Conservation (phyloP, 2,888 invertebrate genomes). For the Biston betularia region DNA sequence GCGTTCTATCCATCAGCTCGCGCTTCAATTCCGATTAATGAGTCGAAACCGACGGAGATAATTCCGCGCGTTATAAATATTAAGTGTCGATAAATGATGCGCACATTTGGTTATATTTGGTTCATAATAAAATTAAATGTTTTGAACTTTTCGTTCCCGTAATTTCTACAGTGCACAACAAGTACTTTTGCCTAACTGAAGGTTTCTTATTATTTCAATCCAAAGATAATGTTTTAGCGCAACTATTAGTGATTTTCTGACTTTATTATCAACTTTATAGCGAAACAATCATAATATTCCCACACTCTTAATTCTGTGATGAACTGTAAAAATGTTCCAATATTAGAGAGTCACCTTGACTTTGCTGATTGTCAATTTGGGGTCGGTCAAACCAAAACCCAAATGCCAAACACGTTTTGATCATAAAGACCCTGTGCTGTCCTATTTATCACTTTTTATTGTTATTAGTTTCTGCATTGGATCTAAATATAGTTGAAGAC, state of each 20-base stretch:
- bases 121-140: too few relatives aligned
- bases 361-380: conserved; percentile 21
- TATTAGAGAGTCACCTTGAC: conserved; percentile 28
- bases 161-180: neutral
- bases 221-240: too few relatives aligned
- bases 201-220: too few relatives aligned
- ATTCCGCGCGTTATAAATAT: neutral
- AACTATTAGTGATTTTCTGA: neutral
- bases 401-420: conserved; percentile 15
- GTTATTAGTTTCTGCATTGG: conserved; percentile 8
- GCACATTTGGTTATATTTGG: too few relatives aligned
- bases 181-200: neutral
- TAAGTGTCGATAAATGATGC: too few relatives aligned
- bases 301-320: neutral
- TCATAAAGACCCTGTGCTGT: conserved; percentile 10
- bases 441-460: conserved; percentile 25
- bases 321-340: conserved; percentile 12
- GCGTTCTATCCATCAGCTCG: conserved; percentile 21
- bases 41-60: conserved; percentile 5
- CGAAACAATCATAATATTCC: neutral
- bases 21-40: conserved; percentile 13
- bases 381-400: conserved; percentile 13
- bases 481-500: conserved; percentile 18
- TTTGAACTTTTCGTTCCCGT: too few relatives aligned
- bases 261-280: neutral